Conservation (phyloP, 1,140 invertebrate genomes). For the Bombus sylvicola region DNA sequence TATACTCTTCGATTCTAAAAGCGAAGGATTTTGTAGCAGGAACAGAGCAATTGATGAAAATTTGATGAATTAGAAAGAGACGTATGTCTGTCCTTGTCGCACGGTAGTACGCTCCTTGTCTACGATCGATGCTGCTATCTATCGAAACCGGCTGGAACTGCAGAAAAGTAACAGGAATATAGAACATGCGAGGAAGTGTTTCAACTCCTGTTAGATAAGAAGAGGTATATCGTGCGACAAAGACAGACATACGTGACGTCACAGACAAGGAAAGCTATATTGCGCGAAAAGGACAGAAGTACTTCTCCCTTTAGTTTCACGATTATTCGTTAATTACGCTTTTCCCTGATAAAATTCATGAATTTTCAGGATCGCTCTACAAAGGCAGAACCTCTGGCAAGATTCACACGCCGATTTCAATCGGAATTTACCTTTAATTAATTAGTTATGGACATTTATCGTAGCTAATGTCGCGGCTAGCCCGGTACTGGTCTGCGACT, state of each 20-base stretch:
- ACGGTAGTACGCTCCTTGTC: not conserved
- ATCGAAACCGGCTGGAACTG: not conserved
- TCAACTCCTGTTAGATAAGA: too few relatives aligned
- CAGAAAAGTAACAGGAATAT: not conserved
- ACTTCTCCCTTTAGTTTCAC: not conserved
- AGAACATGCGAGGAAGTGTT: not conserved
- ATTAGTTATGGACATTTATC: too few relatives aligned
- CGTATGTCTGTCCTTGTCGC: not conserved
- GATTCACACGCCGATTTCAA: fast-evolving
- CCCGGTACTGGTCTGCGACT: fast-evolving
- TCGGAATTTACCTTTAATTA: not conserved
- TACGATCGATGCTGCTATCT: not conserved
- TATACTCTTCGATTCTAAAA: not conserved
- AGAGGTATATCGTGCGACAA: fast-evolving
- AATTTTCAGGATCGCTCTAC: fast-evolving
- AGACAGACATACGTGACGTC: not conserved
- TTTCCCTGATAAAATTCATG: fast-evolving
- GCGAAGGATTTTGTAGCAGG: not conserved
- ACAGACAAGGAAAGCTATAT: too few relatives aligned
- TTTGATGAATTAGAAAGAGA: not conserved
- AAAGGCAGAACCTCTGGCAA: fast-evolving
- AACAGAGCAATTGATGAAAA: not conserved
- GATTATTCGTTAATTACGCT: not conserved
- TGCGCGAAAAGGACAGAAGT: too few relatives aligned
- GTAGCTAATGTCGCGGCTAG: too few relatives aligned